These are phyloP conservation scores for Ramazzottius varieornatus DNA, from an alignment of 2,888 invertebrate genomes.

Conservation along the genomic window DNA sequence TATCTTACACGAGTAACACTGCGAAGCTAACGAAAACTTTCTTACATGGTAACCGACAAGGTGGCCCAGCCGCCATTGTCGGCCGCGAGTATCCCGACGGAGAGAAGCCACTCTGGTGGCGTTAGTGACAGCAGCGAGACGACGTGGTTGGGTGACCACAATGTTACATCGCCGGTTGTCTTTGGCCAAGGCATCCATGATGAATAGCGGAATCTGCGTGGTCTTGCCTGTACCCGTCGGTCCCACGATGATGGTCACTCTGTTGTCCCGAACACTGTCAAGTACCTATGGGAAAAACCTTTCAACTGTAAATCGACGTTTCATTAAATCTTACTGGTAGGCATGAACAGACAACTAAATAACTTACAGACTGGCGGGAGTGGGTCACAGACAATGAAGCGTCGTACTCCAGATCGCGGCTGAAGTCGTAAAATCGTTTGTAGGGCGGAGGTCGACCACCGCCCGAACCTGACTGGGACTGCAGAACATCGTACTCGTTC, in stretches of 20 bases:
- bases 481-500: too few relatives aligned
- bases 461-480: background rate
- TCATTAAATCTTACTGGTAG: too few relatives aligned
- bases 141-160: background rate
- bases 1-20: too few relatives aligned
- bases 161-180: background rate
- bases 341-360: too few relatives aligned
- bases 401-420: background rate
- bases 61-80: background rate
- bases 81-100: background rate
- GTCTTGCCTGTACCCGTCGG: background rate
- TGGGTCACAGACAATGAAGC: background rate
- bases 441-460: background rate
- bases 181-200: background rate
- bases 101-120: background rate
- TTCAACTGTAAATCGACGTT: too few relatives aligned
- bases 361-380: background rate
- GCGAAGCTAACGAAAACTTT: too few relatives aligned
- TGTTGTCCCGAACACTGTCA: background rate
- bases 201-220: background rate
- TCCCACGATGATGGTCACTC: background rate
- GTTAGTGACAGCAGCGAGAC: background rate
- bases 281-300: background rate
- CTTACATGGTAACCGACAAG: constrained; percentile 1
- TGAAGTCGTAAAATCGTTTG: background rate